These are phyloP conservation scores for Delphinus delphis DNA, from an alignment of 2,113 vertebrate genomes.

Conservation along the genomic window DNA sequence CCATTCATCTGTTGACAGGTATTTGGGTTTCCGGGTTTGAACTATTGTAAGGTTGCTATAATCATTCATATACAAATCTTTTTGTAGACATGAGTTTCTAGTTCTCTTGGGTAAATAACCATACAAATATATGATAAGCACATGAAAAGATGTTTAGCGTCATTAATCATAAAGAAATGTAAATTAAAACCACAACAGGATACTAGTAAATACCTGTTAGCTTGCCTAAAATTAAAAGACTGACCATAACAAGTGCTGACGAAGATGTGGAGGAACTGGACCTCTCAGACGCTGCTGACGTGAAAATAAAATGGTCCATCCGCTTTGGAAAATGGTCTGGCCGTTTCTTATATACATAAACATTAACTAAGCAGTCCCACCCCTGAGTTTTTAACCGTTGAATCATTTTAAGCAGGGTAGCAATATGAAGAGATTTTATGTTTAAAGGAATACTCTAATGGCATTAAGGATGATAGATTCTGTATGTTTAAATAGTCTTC, in stretches of 20 bases:
- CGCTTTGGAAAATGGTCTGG: neutral
- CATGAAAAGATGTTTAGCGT: neutral
- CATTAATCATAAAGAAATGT: neutral
- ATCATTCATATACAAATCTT: neutral
- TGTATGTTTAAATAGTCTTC: neutral
- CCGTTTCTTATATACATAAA: neutral
- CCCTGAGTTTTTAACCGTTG: neutral
- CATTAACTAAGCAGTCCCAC: too few relatives aligned
- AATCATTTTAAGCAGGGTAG: neutral
- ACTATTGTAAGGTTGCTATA: neutral
- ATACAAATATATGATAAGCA: neutral
- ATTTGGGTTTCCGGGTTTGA: neutral
- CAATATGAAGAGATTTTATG: neutral
- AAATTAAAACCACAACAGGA: neutral
- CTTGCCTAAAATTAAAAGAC: neutral
- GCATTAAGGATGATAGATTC: neutral
- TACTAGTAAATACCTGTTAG: neutral
- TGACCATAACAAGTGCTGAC: neutral
- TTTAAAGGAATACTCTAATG: neutral
- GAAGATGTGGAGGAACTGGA: neutral
- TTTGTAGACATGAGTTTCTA: neutral
- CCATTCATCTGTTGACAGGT: neutral
- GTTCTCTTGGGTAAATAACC: neutral
- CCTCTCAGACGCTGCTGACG: neutral
- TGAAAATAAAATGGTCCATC: neutral